phyloP scores from a whole-genome alignment of 2,113 vertebrate species.

The Mionectes macconnelli region DNA sequence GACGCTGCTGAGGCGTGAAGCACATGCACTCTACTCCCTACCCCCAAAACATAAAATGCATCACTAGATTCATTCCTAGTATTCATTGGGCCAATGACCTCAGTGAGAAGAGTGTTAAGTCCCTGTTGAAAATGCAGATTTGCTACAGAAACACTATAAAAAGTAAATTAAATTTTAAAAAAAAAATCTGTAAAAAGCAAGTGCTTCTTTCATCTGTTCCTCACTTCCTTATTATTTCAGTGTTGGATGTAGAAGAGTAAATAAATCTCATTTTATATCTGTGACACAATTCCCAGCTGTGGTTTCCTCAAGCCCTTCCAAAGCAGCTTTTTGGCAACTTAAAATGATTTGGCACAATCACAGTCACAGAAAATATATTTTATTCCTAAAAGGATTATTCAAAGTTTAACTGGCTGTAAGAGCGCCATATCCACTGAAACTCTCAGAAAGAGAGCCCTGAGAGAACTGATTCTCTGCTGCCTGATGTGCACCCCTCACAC shows the following conservation, averaged over 20 bases:
- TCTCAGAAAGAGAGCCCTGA: background rate
- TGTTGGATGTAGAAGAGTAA: slow-evolving; percentile 46
- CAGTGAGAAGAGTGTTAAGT: background rate
- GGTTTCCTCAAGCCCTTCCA: slow-evolving; percentile 59
- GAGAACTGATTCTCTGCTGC: background rate
- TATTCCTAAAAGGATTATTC: slow-evolving; percentile 66
- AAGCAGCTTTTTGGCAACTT: slow-evolving; percentile 56
- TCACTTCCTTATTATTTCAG: slow-evolving; percentile 51
- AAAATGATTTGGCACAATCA: slow-evolving; percentile 56
- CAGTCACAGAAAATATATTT: slow-evolving; percentile 62
- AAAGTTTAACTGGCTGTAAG: slow-evolving; percentile 50
- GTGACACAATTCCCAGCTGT: slow-evolving; percentile 67
- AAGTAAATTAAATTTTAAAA: background rate
- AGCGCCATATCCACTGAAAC: background rate
- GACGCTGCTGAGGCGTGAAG: background rate
- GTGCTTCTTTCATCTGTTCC: slow-evolving; percentile 48
- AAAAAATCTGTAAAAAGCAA: background rate
- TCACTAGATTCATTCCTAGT: background rate
- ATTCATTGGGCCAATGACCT: background rate
- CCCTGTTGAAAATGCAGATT: slow-evolving; percentile 9
- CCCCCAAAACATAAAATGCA: background rate
- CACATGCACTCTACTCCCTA: background rate
- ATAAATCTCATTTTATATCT: slow-evolving; percentile 66
- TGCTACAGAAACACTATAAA: slow-evolving; percentile 34
- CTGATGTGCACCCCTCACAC: background rate